A percentile compares a stretch with the other conserved stretches of the same genome.
Conservation (phyloP, 2,113 vertebrate species). For the Ardeotis arabs region DNA sequence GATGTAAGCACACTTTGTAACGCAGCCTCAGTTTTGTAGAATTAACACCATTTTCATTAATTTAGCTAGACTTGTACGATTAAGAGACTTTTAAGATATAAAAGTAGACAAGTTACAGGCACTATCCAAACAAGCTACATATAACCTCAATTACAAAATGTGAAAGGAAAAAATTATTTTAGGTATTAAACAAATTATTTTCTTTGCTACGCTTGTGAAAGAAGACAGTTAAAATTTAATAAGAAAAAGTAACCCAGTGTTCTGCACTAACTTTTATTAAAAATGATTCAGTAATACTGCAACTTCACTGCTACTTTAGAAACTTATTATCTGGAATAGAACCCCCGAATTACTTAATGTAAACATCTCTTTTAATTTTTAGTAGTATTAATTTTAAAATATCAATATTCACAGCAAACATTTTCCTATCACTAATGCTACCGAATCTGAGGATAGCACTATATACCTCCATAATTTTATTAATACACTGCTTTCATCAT, state of each 20-base stretch:
- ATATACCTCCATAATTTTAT: not conserved
- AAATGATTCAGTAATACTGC: not conserved
- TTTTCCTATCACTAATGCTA: not conserved
- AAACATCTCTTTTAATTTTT: not conserved
- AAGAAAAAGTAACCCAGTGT: not conserved
- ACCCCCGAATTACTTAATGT: not conserved
- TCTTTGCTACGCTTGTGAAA: not conserved
- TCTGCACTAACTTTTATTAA: not conserved
- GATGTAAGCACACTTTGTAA: constrained; percentile 73
- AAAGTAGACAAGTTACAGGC: not conserved
- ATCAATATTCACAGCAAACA: not conserved
- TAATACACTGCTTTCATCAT: constrained; percentile 72
- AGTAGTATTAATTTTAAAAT: not conserved
- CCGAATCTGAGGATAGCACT: not conserved
- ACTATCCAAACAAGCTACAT: not conserved
- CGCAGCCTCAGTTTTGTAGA: not conserved
- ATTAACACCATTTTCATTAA: not conserved
- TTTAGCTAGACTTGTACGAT: not conserved
- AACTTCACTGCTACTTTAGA: not conserved
- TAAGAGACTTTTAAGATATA: not conserved
- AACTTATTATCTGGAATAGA: not conserved
- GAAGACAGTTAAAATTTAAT: not conserved
- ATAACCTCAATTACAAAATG: not conserved
- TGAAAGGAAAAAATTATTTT: not conserved
- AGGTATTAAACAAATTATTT: not conserved